Percentiles rank a stretch among this genome's conserved stretches.
phyloP scores from a whole-genome alignment of 2,113 vertebrate genomes.

The human (Homo sapiens) region GRCh38 chrX:5941501-5942000 shows the following conservation, averaged over 20 bases:
- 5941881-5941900: not conserved
- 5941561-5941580: not conserved
- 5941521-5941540: too few relatives aligned
- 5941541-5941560: not conserved
- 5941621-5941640: not conserved
- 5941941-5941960: too few relatives aligned
- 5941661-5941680: not conserved
- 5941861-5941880: accelerated
- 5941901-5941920: not conserved
- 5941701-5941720: not conserved
- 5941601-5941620: not conserved
- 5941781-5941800: not conserved
- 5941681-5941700: not conserved
- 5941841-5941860: accelerated
- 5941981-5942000: too few relatives aligned
- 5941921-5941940: not conserved
- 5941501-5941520: not conserved
- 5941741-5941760: not conserved
- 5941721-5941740: not conserved
- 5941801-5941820: accelerated
- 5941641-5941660: not conserved
- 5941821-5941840: not conserved
- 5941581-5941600: accelerated
- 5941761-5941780: accelerated
- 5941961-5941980: not conserved